Evolutionary conservation across 2,113 vertebrate genomes (phyloP), one percentile per base, ranked within the genome.

Genomic region (Turnix velox): DNA sequence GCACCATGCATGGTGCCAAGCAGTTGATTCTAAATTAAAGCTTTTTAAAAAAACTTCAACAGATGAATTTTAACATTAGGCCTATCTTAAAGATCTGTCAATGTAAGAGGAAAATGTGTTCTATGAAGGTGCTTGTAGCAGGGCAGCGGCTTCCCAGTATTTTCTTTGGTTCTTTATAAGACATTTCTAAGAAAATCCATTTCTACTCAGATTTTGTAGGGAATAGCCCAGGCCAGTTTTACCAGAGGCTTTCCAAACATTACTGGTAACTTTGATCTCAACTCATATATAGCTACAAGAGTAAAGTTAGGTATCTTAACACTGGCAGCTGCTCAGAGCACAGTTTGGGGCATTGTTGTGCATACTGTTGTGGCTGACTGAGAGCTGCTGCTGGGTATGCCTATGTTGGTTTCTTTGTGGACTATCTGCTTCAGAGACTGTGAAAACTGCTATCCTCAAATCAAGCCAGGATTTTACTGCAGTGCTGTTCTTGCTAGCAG

Each of bases 301-400:
- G 20, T 0, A 0, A 84, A 83, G 31, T 15, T 23, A 28, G 35
- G 39, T 4, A 0, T 35, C 39, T 1, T 1, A 4, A 10, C 25
- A 2, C 20, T 5, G 12, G 22, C 0, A 4, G 40, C 31, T 57
- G 48, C 43, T 30, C 1, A 0, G 43, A 39, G 25, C 6, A 0
- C 14, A 10, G 74, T 42, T n/a, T 1, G 2, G 20, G 33, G 46
- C 52, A 45, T 30, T 33, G 35, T 39, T 42, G 57, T 46, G 33
- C 43, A 28, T 0, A 1, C 69, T 43, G 10, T 7, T 19, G 19
- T 19, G 43, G 35, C 57, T 22, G 10, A 4, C 31, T 4, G 1
- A 20, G 57, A 39, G 46, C 31, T 35, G 12, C 22, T 83, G 58
- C 48, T 52, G 48, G 18, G 25, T 25, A 17, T 0, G 0, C 35